A percentile compares a stretch with the other conserved stretches of the same genome.
Evolutionary conservation across 2,888 invertebrate genomes (phyloP).

Genomic region (Bellardia bayeri): DNA sequence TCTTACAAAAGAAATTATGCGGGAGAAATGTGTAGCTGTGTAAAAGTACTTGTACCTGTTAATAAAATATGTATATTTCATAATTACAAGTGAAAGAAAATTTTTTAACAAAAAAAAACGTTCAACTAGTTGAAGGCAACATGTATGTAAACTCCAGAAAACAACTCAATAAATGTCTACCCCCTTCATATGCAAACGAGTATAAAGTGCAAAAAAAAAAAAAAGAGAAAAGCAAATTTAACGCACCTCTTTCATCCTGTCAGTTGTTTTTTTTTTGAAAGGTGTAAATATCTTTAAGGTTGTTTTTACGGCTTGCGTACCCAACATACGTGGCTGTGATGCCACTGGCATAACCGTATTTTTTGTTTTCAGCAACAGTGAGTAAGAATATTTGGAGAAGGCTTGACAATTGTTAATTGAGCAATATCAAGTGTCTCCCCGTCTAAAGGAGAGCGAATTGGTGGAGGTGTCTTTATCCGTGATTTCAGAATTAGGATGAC

Average conservation of each 20-base stretch:
- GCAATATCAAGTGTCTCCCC: no score
- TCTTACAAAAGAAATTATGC: no score
- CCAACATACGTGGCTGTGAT: neutral
- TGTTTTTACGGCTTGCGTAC: slow-evolving; percentile 6
- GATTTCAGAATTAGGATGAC: no score
- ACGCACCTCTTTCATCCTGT: neutral
- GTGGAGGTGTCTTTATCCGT: no score
- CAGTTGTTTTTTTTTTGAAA: neutral
- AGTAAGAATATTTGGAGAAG: neutral
- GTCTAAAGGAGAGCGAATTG: no score
- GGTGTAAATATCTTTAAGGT: slow-evolving; percentile 22
- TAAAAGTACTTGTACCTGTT: neutral
- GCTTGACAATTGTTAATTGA: no score
- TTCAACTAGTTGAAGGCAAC: neutral
- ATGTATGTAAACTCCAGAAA: neutral
- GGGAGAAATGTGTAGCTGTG: neutral
- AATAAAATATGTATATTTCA: neutral
- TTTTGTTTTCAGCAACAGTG: no score
- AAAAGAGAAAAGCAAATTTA: neutral
- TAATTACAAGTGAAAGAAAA: neutral
- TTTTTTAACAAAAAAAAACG: neutral
- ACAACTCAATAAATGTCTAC: slow-evolving; percentile 40
- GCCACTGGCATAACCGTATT: neutral
- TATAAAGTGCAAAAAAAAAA: neutral
- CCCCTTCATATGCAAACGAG: neutral